Evolutionary conservation across 2,797 vertebrate species (phyloP).

Genomic region (Argya squamiceps): DNA sequence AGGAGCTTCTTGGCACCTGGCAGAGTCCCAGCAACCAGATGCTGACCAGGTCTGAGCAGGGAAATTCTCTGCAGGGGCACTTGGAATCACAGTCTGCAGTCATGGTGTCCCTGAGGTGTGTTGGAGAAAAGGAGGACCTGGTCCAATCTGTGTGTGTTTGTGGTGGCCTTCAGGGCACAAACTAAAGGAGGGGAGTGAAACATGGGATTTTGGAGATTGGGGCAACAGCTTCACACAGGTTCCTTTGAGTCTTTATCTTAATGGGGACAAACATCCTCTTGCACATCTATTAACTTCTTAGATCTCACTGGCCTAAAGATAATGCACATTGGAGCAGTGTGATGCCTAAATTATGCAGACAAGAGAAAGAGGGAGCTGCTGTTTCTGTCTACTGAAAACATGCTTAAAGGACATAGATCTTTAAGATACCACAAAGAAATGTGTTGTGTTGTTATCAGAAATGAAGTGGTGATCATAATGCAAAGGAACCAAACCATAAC

Average conservation of each 20-base stretch:
- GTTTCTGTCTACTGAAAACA: background rate
- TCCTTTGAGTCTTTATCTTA: background rate
- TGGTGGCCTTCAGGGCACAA: background rate
- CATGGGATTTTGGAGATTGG: background rate
- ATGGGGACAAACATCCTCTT: background rate
- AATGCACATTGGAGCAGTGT: background rate
- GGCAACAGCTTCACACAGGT: rapidly evolving
- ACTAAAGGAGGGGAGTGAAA: background rate
- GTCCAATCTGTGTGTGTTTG: background rate
- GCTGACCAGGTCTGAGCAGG: background rate
- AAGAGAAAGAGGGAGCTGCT: background rate
- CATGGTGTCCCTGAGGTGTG: background rate
- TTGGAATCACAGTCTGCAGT: background rate
- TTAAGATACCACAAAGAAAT: background rate
- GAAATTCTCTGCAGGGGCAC: background rate
- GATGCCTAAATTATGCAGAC: background rate
- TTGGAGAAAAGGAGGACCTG: background rate
- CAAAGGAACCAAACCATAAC: background rate
- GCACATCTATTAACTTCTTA: background rate
- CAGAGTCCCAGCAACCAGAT: background rate
- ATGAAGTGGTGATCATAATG: background rate
- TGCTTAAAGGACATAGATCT: background rate
- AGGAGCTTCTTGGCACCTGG: background rate
- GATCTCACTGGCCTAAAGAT: background rate
- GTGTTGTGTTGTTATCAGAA: background rate